phyloP scores from a whole-genome alignment of 1,140 invertebrate species.

The Temnothorax curvispinosus region DNA sequence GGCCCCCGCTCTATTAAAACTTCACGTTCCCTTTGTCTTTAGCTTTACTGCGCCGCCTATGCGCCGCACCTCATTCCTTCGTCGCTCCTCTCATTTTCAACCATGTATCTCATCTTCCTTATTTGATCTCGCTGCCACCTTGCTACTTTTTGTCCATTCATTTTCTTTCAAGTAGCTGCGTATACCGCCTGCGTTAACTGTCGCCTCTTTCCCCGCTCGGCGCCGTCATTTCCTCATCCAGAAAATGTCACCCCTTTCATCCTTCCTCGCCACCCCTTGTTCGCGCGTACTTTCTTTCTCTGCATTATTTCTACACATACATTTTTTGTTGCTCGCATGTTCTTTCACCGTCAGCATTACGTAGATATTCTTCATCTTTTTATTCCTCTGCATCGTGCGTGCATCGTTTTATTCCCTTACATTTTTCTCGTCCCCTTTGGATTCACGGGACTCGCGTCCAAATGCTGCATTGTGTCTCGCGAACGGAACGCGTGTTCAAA shows the following conservation, averaged over 20 bases:
- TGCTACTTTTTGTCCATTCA: conserved; percentile 43
- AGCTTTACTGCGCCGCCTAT: conserved; percentile 59
- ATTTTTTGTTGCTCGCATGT: conserved; percentile 5
- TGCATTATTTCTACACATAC: conserved; percentile 23
- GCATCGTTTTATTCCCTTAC: not conserved
- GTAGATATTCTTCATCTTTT: conserved; percentile 29
- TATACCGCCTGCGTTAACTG: conserved; percentile 12
- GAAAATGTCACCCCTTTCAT: conserved; percentile 1
- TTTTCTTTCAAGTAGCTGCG: conserved; percentile 40
- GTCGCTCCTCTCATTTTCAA: conserved; percentile 22
- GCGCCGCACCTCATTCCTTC: conserved; percentile 33
- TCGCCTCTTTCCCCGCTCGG: not conserved
- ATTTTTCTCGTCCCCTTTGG: not conserved
- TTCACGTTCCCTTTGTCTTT: conserved; percentile 66
- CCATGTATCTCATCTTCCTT: conserved; percentile 12
- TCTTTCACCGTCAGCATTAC: conserved; percentile 28
- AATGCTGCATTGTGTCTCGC: not conserved
- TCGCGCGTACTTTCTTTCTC: not conserved
- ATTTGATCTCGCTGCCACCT: conserved; percentile 42
- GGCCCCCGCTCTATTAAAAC: conserved; percentile 50
- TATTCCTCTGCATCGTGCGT: not conserved
- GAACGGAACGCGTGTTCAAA: conserved; percentile 8
- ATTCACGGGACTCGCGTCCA: not conserved
- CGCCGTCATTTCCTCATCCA: not conserved
- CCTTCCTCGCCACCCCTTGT: not conserved